Base-by-base conservation (phyloP, 2,797 vertebrate species). In the Megalops cyprinoides region DNA sequence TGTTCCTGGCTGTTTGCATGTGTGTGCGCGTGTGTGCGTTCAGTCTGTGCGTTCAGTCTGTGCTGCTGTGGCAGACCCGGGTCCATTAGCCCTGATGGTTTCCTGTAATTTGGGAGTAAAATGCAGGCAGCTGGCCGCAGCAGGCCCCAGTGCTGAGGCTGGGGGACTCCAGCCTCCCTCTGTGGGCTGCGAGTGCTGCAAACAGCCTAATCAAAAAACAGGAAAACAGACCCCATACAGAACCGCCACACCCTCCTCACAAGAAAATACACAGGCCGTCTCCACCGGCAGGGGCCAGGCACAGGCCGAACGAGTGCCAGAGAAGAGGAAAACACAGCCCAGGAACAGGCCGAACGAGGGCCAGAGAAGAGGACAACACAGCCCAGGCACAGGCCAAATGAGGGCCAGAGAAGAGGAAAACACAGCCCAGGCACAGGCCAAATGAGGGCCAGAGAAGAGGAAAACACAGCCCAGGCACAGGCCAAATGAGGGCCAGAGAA, bases 61-160 rank as follows among this genome's bases (percentile, higher is more conserved):
- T 74, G 20, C 25, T 84, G 78, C 77, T 56, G 77, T 81, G 80
- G 79, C 77, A 48, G 76, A 75, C 74, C 82, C 78, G 71, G 86
- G 79, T 81, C 62, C 82, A 86, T 85, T 84, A 86, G 86, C 76
- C 82, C 48, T 75, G 73, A 85, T 76, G 65, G 82, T 85, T 88
- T 88, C 87, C 86, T 88, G 84, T 86, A 82, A 88, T 86, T 87
- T 88, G 79, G 82, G 80, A 76, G 79, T 73, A 81, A 86, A 85
- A 74, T 42, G 53, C 34, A 80, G 69, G 39, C 67, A 49, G 49
- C 78, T 71, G 69, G 74, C 34, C 9, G 65, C 23, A 55, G 56
- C 25, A 62, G 76, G n/a, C n/a, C n/a, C n/a, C n/a, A n/a, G n/a
- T n/a, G n/a, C n/a, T n/a, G 53, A 25, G 60, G 12, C 5, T 7